These are phyloP conservation scores for Epirrhoe alternata DNA, from an alignment of 2,888 invertebrate genomes.

Conservation along the genomic window DNA sequence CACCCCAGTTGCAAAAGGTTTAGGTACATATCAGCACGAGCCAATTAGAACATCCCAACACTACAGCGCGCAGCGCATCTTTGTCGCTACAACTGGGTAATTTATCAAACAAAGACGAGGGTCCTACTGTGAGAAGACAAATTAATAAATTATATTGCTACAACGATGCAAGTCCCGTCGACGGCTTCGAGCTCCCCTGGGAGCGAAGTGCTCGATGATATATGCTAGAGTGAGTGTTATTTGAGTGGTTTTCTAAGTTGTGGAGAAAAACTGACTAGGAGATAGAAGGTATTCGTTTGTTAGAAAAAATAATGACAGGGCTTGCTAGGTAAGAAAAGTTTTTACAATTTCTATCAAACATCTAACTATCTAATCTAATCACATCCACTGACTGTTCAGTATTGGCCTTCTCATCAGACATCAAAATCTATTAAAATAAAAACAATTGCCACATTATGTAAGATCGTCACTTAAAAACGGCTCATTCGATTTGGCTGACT, in stretches of 20 bases:
- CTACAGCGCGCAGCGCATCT: conserved; percentile 36
- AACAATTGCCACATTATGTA: too few relatives aligned
- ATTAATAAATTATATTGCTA: conserved; percentile 66
- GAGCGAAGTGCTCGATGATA: conserved; percentile 41
- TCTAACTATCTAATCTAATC: too few relatives aligned
- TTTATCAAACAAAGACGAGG: conserved; percentile 44
- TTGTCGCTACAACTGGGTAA: conserved; percentile 40
- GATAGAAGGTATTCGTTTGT: not conserved
- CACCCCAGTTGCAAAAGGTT: not conserved
- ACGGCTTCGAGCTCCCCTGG: conserved; percentile 27
- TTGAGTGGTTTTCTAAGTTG: conserved; percentile 35
- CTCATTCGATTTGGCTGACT: too few relatives aligned
- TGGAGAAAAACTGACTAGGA: conserved; percentile 16
- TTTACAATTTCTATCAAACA: too few relatives aligned
- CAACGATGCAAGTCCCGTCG: conserved; percentile 50
- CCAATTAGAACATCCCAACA: conserved; percentile 39
- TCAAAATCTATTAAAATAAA: too few relatives aligned
- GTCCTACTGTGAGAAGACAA: conserved; percentile 50
- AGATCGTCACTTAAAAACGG: too few relatives aligned
- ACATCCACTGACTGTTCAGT: too few relatives aligned
- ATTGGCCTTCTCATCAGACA: too few relatives aligned
- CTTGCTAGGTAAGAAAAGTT: not conserved
- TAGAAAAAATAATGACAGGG: not conserved
- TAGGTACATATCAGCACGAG: conserved; percentile 18
- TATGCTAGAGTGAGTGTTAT: conserved; percentile 39